Percentiles rank a stretch among this genome's conserved stretches.
phyloP scores from a whole-genome alignment of 2,888 invertebrate genomes.

The Gisinianus flammeolus region DNA sequence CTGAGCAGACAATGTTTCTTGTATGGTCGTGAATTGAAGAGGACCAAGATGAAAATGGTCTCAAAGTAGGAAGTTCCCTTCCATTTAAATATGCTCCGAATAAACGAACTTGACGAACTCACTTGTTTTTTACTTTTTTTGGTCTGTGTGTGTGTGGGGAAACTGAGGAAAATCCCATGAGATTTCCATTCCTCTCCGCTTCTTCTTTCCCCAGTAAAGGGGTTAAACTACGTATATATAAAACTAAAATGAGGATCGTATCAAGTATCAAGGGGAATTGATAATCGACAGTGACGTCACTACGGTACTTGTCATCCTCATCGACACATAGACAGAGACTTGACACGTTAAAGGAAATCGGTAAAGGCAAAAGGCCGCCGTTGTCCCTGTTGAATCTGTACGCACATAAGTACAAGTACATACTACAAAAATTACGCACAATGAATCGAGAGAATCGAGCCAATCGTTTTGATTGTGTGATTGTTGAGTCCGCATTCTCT shows the following conservation, averaged over 20 bases:
- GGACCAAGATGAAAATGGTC: constrained; percentile 9
- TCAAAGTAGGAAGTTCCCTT: background rate
- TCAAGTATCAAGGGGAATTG: background rate
- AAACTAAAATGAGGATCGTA: background rate
- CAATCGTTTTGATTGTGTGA: background rate
- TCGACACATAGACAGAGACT: background rate
- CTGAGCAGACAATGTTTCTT: too few relatives aligned
- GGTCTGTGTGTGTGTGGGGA: background rate
- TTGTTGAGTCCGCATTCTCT: too few relatives aligned
- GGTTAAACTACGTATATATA: too few relatives aligned
- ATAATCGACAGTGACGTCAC: constrained; percentile 3
- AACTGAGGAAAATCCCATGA: background rate
- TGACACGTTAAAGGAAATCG: background rate
- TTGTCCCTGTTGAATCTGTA: too few relatives aligned
- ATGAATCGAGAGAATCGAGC: background rate
- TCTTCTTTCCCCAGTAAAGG: background rate
- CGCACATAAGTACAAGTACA: too few relatives aligned
- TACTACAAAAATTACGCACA: background rate
- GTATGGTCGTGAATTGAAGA: too few relatives aligned
- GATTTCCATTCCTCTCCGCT: background rate
- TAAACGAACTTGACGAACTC: background rate
- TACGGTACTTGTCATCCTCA: background rate
- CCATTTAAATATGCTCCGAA: constrained; percentile 5
- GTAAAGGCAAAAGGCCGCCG: too few relatives aligned
- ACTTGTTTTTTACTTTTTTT: background rate